Evolutionary conservation across 1,140 invertebrate species (phyloP).

Genomic region (Caenorhabditis tropicalis): DNA sequence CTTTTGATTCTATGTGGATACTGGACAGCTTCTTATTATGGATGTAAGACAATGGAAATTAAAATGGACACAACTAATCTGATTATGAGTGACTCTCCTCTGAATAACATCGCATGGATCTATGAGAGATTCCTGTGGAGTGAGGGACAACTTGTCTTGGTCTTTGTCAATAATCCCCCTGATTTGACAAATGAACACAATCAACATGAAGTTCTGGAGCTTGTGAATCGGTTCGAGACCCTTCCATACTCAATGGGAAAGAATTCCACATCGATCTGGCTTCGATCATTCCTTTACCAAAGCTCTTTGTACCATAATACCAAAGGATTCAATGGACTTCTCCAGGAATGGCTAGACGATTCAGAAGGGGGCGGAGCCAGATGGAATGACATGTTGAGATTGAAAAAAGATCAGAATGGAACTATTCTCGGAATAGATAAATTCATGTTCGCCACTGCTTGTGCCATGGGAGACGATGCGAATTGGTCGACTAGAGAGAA

Average conservation of each 20-base stretch:
- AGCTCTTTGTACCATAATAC: constrained; percentile 51
- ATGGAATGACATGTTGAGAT: constrained; percentile 58
- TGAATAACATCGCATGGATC: constrained; percentile 55
- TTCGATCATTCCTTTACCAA: constrained; percentile 55
- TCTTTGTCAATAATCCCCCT: constrained; percentile 58
- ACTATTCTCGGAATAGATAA: constrained; percentile 55
- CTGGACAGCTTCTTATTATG: constrained; percentile 56
- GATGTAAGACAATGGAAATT: constrained; percentile 57
- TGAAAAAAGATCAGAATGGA: constrained; percentile 48
- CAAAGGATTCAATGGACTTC: constrained; percentile 52
- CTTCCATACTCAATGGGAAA: constrained; percentile 58
- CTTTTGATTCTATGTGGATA: constrained; percentile 48
- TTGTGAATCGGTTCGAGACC: constrained; percentile 57
- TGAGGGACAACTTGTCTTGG: constrained; percentile 55
- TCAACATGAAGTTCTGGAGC: constrained; percentile 52
- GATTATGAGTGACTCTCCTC: constrained; percentile 57
- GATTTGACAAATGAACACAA: constrained; percentile 50
- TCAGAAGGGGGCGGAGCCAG: constrained; percentile 51
- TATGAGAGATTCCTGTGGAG: constrained; percentile 58
- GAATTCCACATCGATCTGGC: constrained; percentile 60
- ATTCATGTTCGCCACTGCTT: constrained; percentile 60
- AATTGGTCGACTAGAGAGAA: constrained; percentile 49
- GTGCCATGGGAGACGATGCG: constrained; percentile 54
- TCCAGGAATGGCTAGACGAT: constrained; percentile 56
- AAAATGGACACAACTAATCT: constrained; percentile 60